phyloP scores from a whole-genome alignment of 2,797 vertebrate species.

The Eurystomus glaucurus region DNA sequence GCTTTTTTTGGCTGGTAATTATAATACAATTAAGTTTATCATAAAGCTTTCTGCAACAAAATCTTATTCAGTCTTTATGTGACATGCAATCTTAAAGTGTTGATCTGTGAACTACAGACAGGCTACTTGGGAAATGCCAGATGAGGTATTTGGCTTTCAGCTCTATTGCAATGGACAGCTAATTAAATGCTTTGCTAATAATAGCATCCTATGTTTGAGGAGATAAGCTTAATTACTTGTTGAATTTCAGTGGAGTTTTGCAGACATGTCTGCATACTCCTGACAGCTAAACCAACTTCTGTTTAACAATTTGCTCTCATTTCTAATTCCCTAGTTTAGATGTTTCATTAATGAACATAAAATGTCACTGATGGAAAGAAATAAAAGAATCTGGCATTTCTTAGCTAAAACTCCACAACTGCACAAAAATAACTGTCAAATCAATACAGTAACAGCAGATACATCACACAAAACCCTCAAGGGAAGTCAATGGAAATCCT shows the following conservation, averaged over 20 bases:
- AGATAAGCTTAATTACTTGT: conserved; percentile 52
- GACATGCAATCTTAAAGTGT: not conserved
- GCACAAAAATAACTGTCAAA: not conserved
- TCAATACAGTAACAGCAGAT: not conserved
- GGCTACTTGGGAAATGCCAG: conserved; percentile 36
- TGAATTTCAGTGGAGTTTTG: conserved; percentile 37
- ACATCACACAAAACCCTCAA: not conserved
- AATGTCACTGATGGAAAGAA: not conserved
- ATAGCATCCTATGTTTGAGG: conserved; percentile 15
- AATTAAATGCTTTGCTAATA: conserved; percentile 70
- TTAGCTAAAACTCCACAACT: not conserved
- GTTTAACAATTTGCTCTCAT: not conserved
- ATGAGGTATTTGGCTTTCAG: conserved; percentile 44
- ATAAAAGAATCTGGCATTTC: conserved; percentile 6
- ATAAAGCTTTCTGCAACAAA: conserved; percentile 1
- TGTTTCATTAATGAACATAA: not conserved
- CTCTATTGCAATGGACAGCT: conserved; percentile 15
- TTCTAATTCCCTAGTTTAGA: conserved; percentile 8
- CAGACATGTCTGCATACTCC: not conserved
- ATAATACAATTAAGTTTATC: not conserved
- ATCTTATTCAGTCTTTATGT: not conserved
- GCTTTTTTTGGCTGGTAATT: not conserved
- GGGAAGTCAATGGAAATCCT: not conserved
- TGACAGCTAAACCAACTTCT: not conserved
- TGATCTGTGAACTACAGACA: conserved; percentile 32